A percentile compares a stretch with the other conserved stretches of the same genome.
phyloP scores from a whole-genome alignment of 2,888 invertebrate genomes.

The Agelastica alni region DNA sequence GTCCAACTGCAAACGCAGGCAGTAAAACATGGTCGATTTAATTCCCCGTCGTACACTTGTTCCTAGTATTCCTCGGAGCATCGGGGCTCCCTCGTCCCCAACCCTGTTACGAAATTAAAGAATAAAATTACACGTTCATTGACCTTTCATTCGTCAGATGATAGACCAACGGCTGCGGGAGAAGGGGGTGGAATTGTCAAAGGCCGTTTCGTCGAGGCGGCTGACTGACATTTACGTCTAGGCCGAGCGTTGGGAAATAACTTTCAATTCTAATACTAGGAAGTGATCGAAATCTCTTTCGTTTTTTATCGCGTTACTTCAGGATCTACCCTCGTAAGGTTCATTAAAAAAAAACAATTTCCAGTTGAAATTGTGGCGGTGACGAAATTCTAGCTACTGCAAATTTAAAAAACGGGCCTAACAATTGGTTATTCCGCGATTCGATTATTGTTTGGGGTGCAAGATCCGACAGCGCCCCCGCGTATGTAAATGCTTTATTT shows the following conservation, averaged over 20 bases:
- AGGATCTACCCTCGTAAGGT: too few relatives aligned
- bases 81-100: conserved; percentile 1
- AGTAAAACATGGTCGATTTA: conserved; percentile 3
- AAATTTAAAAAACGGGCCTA: too few relatives aligned
- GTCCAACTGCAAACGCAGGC: too few relatives aligned
- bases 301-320: too few relatives aligned
- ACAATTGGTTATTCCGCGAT: too few relatives aligned
- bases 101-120: conserved; percentile 15
- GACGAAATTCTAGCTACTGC: too few relatives aligned
- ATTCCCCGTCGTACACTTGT: conserved; percentile 17
- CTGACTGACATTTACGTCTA: too few relatives aligned
- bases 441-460: conserved; percentile 22
- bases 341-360: too few relatives aligned
- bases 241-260: too few relatives aligned
- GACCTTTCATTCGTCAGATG: conserved; percentile 6
- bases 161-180: neutral
- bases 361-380: too few relatives aligned
- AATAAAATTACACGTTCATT: conserved; percentile 20
- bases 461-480: conserved; percentile 18
- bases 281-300: too few relatives aligned
- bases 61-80: conserved; percentile 9
- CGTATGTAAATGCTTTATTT: conserved; percentile 17
- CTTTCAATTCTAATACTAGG: too few relatives aligned
- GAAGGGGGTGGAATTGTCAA: conserved; percentile 7
- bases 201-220: neutral